Evolutionary conservation across 2,888 invertebrate genomes (phyloP).

Genomic region (Tineola bisselliella): DNA sequence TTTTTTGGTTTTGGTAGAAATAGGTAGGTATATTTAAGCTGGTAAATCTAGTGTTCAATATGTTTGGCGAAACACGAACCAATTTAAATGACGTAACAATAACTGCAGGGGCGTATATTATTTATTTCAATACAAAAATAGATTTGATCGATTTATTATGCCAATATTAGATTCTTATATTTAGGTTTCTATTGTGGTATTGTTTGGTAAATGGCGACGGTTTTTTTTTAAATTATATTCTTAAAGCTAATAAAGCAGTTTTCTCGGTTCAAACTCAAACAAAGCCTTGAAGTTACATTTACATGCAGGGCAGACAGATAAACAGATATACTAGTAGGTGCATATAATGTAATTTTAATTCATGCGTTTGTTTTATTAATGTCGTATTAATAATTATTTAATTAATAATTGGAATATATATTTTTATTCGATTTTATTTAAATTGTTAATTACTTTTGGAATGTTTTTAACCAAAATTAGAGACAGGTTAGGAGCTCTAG

Average conservation of each 20-base stretch:
- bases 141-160: neutral
- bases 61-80: too few relatives aligned
- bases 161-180: neutral
- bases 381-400: neutral
- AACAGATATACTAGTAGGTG: neutral
- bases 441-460: neutral
- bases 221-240: neutral
- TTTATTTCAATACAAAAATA: neutral
- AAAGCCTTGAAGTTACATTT: neutral
- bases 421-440: neutral
- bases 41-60: too few relatives aligned
- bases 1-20: too few relatives aligned
- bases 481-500: neutral
- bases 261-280: neutral
- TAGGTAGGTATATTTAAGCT: too few relatives aligned
- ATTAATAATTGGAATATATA: neutral
- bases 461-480: neutral
- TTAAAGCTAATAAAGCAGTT: neutral
- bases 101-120: neutral
- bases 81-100: too few relatives aligned
- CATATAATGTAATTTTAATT: neutral
- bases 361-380: neutral
- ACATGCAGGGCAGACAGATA: neutral
- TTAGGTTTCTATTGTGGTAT: conserved; percentile 10
- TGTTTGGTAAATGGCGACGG: neutral